Evolutionary conservation across 2,888 invertebrate genomes (phyloP).

Genomic region (Eueremaeus valkanovi): DNA sequence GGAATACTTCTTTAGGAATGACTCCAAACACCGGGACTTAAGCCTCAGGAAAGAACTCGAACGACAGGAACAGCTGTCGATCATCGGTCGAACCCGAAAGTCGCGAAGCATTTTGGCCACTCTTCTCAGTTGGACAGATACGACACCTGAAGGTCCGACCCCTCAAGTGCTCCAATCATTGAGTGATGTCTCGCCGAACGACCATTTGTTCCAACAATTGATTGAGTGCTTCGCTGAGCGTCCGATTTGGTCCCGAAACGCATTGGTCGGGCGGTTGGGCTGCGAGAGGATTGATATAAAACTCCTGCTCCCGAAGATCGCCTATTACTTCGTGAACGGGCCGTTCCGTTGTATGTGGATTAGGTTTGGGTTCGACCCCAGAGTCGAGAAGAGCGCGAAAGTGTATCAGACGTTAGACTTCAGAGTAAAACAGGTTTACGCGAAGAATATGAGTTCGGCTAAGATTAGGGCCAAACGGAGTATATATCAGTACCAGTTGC

Average conservation of each 20-base stretch:
- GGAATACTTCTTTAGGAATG: slow-evolving; percentile 50
- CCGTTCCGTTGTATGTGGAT: slow-evolving; percentile 93
- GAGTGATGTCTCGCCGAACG: not conserved
- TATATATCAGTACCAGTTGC: slow-evolving; percentile 55
- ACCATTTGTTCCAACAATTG: slow-evolving; percentile 41
- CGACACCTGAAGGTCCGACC: slow-evolving; percentile 33
- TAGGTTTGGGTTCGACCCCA: slow-evolving; percentile 79
- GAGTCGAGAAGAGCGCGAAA: slow-evolving; percentile 69
- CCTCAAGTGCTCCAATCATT: slow-evolving; percentile 1
- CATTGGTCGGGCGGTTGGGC: slow-evolving; percentile 57
- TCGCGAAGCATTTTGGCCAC: slow-evolving; percentile 27
- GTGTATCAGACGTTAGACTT: slow-evolving; percentile 86
- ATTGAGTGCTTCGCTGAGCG: slow-evolving; percentile 71
- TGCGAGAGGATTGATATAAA: slow-evolving; percentile 57
- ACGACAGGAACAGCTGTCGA: slow-evolving; percentile 19
- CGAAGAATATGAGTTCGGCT: slow-evolving; percentile 16
- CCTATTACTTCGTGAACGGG: slow-evolving; percentile 79
- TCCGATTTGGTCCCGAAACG: slow-evolving; percentile 83
- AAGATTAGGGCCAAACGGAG: slow-evolving; percentile 58
- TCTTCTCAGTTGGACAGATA: slow-evolving; percentile 33
- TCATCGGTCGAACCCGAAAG: slow-evolving; percentile 37
- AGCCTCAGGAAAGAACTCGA: slow-evolving; percentile 30
- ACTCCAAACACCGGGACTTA: slow-evolving; percentile 8
- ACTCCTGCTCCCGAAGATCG: slow-evolving; percentile 72
- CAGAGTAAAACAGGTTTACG: slow-evolving; percentile 47